Evolutionary conservation across 2,888 invertebrate genomes (phyloP), one percentile per base, ranked within the genome.

Genomic region (Zaprionus bogoriensis): DNA sequence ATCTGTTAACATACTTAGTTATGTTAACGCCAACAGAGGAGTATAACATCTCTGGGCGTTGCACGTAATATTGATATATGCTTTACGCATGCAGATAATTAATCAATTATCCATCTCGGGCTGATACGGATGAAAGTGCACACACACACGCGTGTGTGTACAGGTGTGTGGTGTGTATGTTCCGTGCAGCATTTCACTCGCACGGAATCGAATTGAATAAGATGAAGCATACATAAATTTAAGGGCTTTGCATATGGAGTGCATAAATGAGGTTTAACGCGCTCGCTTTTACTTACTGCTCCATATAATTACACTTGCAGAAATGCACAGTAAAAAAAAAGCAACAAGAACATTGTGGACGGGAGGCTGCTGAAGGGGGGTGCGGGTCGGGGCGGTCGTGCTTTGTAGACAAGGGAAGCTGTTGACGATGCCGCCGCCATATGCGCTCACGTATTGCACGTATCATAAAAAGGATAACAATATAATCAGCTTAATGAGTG

Each of bases 401-500:
- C n/a, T n/a, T n/a, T n/a, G 14, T 14, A 14, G 54, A 20, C 52
- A 66, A 19, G 30, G 27, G 23, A 42, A 20, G 45, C 80, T 58
- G 80, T 58, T 76, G 86, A 67, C 51, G 74, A 44, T 48, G 64
- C 75, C 54, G 66, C 80, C 50, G 75, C 76, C 85, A 85, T 81
- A 81, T 81, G 80, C 70, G 72, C 77, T 77, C 83, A 75, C 80
- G 78, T 84, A 77, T 70, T 79, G 80, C 86, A 85, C 82, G 86
- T 87, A 87, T 88, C 88, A 88, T 86, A 88, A 88, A 88, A 88
- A 87, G 88, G 88, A 88, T 88, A 88, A 88, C 88, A 88, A 88
- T 88, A 88, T 88, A 88, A 88, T 88, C 88, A 88, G 88, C 88
- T 88, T 88, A 88, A 88, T 88, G 88, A 88, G 88, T 88, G 82